Evolutionary conservation across 2,888 invertebrate species (phyloP), one percentile per base, ranked within the genome.

Genomic region (Dorcus parallelipipedus): DNA sequence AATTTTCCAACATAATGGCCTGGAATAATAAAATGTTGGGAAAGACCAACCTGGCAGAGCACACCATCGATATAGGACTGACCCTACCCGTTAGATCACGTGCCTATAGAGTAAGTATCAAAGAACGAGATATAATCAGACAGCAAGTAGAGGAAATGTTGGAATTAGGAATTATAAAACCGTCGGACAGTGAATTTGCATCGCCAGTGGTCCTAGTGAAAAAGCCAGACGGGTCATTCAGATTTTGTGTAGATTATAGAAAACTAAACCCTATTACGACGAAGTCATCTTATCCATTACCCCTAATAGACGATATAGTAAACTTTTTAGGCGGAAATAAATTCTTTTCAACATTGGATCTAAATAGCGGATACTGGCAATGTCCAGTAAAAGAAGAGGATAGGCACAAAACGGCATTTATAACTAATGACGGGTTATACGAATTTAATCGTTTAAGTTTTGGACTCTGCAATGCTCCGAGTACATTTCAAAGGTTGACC

Each of bases 401-500:
- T 41, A 10, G 9, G 10, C 2, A 41, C 4, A 41, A 41, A 41
- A 41, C 41, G 6, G 41, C 41, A 10, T 41, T 41, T 10, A 10
- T 10, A 10, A 41, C 41, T 41, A 9, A 9, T 10, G 41, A 41
- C 1, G 8, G 41, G 3, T 10, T 10, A 10, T 41, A 41, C 6
- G 41, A 41, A 41, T 41, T 9, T 41, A 10, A 10, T 10, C 5
- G 41, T 3, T 10, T 69, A 64, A 62, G 67, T 6, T 70, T 68
- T 50, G 67, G 68, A 6, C 51, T 69, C 33, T 52, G 63, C 7
- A 69, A 66, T 45, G 64, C 65, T 2, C 64, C 66, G 2, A 61
- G 68, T 6, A 68, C 66, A 1, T 70, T 69, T 49, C 69, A 63
- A 48, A 45, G 67, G 4, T 49, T 66, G n/a, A 69, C 67, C 6